Evolutionary conservation across 2,888 invertebrate species (phyloP).

Genomic region (Mesorhabditis spiculigera): DNA sequence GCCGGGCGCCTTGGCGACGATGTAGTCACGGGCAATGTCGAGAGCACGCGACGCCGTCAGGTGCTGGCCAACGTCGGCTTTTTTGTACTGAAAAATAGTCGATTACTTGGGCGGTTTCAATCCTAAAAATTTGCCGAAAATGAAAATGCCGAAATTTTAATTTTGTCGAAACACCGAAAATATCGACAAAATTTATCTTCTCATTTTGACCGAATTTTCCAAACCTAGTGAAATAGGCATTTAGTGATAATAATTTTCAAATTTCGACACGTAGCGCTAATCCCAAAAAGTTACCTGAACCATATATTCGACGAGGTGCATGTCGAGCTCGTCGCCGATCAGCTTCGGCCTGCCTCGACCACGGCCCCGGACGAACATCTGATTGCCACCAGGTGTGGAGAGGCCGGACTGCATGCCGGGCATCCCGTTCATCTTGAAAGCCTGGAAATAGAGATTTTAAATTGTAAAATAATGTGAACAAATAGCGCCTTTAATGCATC

Average conservation of each 20-base stretch:
- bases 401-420: constrained; percentile 21
- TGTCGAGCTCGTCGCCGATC: constrained; percentile 57
- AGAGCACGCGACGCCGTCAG: constrained; percentile 58
- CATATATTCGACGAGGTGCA: constrained; percentile 55
- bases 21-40: constrained; percentile 59
- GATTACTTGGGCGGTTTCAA: neutral
- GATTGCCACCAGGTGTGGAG: constrained; percentile 25
- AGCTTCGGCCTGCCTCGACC: constrained; percentile 56
- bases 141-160: neutral
- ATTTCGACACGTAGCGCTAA: too few species aligned
- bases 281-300: constrained; percentile 25
- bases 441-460: neutral
- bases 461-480: neutral
- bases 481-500: neutral
- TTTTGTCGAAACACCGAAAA: too few species aligned
- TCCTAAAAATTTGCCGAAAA: neutral
- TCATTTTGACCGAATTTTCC: too few species aligned
- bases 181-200: too few species aligned
- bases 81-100: constrained; percentile 11
- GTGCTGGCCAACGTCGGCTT: constrained; percentile 16
- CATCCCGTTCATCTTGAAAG: constrained; percentile 25
- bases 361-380: constrained; percentile 46
- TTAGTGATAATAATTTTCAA: too few species aligned
- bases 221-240: too few species aligned
- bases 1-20: constrained; percentile 58